Conservation (phyloP, 1,140 invertebrate genomes). For the Venustaconcha ellipsiformis region DNA sequence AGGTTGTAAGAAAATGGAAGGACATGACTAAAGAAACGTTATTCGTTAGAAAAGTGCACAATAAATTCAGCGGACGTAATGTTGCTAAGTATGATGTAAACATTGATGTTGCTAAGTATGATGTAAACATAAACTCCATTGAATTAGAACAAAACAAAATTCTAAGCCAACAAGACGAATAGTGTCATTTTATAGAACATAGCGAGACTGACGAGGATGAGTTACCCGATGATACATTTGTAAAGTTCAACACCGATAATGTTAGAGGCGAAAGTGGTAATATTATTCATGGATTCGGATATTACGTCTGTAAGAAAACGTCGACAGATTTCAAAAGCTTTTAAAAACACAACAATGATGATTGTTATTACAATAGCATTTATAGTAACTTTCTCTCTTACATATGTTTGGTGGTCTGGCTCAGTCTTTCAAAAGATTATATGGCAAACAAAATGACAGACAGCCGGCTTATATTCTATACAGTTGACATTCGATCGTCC, state of each 20-base stretch:
- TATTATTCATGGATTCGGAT: background rate
- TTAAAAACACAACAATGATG: slow-evolving; percentile 24
- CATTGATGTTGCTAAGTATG: too few species aligned
- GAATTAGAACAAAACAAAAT: too few species aligned
- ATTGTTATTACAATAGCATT: slow-evolving; percentile 27
- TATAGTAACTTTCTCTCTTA: slow-evolving; percentile 24
- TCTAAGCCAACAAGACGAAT: background rate
- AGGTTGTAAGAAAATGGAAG: too few species aligned
- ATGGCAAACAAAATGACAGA: slow-evolving; percentile 14
- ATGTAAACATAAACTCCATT: too few species aligned
- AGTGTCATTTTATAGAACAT: background rate
- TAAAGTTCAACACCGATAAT: background rate
- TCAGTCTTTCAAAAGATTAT: background rate
- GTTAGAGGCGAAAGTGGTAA: background rate
- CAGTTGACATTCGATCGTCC: slow-evolving; percentile 16
- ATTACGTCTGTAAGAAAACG: background rate
- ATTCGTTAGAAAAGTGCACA: too few species aligned
- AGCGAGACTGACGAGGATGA: background rate
- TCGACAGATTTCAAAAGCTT: slow-evolving; percentile 5
- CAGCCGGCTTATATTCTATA: slow-evolving; percentile 34
- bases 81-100: too few species aligned
- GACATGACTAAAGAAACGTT: too few species aligned
- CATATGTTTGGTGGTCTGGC: slow-evolving; percentile 4
- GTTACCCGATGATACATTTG: background rate
- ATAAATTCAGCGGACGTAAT: too few species aligned